A percentile compares a stretch with the other conserved stretches of the same genome.
phyloP scores from a whole-genome alignment of 2,888 invertebrate species.

The Polyommatus iphigenia region DNA sequence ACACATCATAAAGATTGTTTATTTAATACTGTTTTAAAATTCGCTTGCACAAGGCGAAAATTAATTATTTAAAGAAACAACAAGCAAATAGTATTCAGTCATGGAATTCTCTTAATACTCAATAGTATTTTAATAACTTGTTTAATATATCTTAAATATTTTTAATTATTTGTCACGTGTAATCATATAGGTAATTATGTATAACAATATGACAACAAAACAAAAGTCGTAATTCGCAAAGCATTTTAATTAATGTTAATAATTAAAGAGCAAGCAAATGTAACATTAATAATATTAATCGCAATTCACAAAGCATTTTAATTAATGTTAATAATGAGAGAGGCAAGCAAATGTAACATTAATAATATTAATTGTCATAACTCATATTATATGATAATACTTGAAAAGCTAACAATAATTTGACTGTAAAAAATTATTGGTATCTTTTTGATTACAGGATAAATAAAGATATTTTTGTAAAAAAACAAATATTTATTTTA shows the following conservation, averaged over 20 bases:
- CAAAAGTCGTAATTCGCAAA: neutral
- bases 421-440: conserved; percentile 11
- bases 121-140: too few species aligned
- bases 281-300: neutral
- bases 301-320: neutral
- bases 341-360: neutral
- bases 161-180: too few species aligned
- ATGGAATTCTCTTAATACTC: too few species aligned
- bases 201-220: too few species aligned
- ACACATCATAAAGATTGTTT: neutral
- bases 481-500: conserved; percentile 27
- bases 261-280: neutral
- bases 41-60: neutral
- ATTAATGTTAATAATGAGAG: neutral
- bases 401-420: conserved; percentile 33
- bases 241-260: neutral
- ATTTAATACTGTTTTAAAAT: too few species aligned
- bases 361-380: neutral
- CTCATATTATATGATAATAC: neutral
- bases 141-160: too few species aligned
- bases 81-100: too few species aligned
- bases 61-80: too few species aligned
- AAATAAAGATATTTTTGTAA: conserved; percentile 15
- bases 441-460: conserved; percentile 31
- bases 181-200: too few species aligned